Evolutionary conservation across 2,888 invertebrate species (phyloP).

Genomic region (Phorcus lineatus): DNA sequence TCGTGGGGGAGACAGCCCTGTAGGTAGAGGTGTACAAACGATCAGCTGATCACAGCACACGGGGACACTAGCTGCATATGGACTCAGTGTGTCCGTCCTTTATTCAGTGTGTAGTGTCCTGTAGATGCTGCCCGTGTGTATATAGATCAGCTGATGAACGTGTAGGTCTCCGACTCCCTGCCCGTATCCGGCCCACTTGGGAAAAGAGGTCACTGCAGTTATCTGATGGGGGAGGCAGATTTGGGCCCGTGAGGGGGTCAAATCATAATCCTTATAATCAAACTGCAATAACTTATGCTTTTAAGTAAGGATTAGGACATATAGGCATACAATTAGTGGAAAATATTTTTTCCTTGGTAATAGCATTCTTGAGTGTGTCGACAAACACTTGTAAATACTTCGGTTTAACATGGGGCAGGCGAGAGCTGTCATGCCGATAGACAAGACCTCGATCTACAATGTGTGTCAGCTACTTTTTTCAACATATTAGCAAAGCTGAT

Average conservation of each 20-base stretch:
- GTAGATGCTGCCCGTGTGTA: too few species aligned
- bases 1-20: background rate
- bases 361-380: background rate
- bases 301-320: too few species aligned
- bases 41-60: slow-evolving; percentile 5
- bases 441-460: background rate
- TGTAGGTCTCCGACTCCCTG: background rate
- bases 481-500: background rate
- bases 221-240: background rate
- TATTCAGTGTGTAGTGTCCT: too few species aligned
- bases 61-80: too few species aligned
- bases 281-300: too few species aligned
- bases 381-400: slow-evolving; percentile 20
- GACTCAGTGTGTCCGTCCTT: too few species aligned
- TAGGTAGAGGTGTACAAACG: background rate
- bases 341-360: background rate
- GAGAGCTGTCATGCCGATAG: background rate
- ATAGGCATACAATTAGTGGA: background rate
- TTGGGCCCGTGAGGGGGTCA: background rate
- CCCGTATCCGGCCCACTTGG: slow-evolving; percentile 19
- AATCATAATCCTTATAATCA: too few species aligned
- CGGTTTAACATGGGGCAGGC: slow-evolving; percentile 2
- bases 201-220: slow-evolving; percentile 28
- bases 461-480: slow-evolving; percentile 8
- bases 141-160: too few species aligned